Evolutionary conservation across 2,797 vertebrate genomes (phyloP).

Genomic region (Remorina albescens): DNA sequence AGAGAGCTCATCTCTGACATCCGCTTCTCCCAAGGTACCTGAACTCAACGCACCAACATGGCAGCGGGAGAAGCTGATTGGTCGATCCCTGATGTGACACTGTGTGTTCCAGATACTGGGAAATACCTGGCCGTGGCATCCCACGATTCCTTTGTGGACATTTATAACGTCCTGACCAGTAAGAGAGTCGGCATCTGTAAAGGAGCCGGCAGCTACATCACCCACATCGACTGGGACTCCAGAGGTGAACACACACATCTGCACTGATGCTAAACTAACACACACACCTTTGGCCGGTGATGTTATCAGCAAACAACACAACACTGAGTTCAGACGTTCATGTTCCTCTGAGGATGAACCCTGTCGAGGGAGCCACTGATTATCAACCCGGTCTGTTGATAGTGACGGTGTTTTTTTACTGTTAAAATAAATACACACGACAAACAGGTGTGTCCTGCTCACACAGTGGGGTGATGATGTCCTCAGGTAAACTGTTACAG

Average conservation of each 20-base stretch:
- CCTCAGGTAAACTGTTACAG: slow-evolving; percentile 94
- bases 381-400: too few species aligned
- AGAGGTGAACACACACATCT: slow-evolving; percentile 84
- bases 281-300: neutral
- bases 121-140: slow-evolving; percentile 97
- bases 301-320: too few species aligned
- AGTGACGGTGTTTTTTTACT: too few species aligned
- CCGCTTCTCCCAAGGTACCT: slow-evolving; percentile 93
- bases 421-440: neutral
- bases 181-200: slow-evolving; percentile 97
- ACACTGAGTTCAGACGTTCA: neutral
- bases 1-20: slow-evolving; percentile 97
- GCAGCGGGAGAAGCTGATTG: neutral
- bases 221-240: slow-evolving; percentile 97
- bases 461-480: neutral
- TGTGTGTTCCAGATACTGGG: slow-evolving; percentile 86
- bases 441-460: neutral
- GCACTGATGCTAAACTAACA: neutral
- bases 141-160: slow-evolving; percentile 96
- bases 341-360: neutral
- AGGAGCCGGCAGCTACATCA: slow-evolving; percentile 93
- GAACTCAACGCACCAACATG: slow-evolving; percentile 4
- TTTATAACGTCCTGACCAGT: slow-evolving; percentile 96
- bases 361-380: too few species aligned
- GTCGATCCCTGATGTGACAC: neutral